A percentile compares a stretch with the other conserved stretches of the same genome.
phyloP scores from a whole-genome alignment of 2,113 vertebrate species.

The Colinus virginianus region DNA sequence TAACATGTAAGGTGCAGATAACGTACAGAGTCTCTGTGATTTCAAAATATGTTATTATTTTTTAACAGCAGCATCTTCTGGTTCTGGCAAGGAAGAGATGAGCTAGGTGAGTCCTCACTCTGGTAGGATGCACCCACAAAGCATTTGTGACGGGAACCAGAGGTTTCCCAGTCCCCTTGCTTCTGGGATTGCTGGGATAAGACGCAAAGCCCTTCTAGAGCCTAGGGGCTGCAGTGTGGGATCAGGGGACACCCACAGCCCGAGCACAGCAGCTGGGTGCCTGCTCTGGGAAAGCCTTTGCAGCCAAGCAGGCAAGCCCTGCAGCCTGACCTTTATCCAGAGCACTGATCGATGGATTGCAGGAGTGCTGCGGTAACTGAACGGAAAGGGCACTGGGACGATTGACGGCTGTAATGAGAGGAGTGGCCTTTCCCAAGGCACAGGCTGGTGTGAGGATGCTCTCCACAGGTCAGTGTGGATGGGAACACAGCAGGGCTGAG shows the following conservation, averaged over 20 bases:
- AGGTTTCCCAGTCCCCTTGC: neutral
- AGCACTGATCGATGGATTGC: neutral
- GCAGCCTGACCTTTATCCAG: neutral
- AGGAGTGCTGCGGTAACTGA: neutral
- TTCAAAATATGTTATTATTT: neutral
- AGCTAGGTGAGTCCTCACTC: neutral
- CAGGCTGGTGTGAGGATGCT: fast-evolving
- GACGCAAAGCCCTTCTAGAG: neutral
- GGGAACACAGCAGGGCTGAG: neutral
- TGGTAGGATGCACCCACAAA: fast-evolving
- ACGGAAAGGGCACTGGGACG: neutral
- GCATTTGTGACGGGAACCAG: neutral
- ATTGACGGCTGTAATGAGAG: neutral
- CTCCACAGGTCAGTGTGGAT: neutral
- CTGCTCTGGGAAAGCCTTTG: neutral
- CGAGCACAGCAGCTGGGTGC: neutral
- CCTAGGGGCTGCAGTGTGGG: neutral
- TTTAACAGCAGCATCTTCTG: neutral
- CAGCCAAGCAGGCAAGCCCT: neutral
- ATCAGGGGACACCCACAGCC: fast-evolving
- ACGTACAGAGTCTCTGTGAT: neutral
- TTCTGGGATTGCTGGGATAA: neutral
- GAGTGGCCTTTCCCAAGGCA: neutral
- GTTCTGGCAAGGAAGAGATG: neutral
- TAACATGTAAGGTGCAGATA: too few relatives aligned